Percentiles rank a stretch among this genome's conserved stretches.
Evolutionary conservation across 2,888 invertebrate genomes (phyloP).

Genomic region (Syritta pipiens): DNA sequence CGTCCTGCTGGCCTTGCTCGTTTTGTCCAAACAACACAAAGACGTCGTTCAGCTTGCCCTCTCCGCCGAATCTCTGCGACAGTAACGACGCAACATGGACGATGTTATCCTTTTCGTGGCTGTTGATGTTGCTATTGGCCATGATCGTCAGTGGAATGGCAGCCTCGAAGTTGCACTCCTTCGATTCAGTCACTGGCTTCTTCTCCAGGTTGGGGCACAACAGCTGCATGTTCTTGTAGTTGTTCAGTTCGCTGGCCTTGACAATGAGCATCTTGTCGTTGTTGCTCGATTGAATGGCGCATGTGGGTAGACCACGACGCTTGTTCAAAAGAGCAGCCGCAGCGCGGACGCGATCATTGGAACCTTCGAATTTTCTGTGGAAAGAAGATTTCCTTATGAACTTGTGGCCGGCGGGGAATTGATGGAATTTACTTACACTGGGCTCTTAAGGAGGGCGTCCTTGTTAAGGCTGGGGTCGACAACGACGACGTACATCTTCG

Average conservation of each 20-base stretch:
- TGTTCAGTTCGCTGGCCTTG: constrained; percentile 73
- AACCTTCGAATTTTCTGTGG: constrained; percentile 74
- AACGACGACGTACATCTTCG: constrained; percentile 76
- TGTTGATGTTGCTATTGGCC: constrained; percentile 72
- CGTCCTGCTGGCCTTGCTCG: constrained; percentile 73
- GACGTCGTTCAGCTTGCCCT: constrained; percentile 76
- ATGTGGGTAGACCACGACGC: constrained; percentile 74
- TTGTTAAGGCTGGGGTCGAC: constrained; percentile 74
- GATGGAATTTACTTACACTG: constrained; percentile 73
- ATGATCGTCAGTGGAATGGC: constrained; percentile 76
- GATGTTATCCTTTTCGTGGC: constrained; percentile 76
- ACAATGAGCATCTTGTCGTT: constrained; percentile 75
- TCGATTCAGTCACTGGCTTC: constrained; percentile 75
- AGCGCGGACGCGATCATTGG: constrained; percentile 74
- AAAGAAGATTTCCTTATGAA: not conserved
- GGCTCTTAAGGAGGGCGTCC: constrained; percentile 73
- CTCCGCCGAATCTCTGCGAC: constrained; percentile 76
- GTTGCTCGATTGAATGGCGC: constrained; percentile 72
- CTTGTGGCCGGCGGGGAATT: not conserved
- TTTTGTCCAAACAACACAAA: constrained; percentile 77
- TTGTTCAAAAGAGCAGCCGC: constrained; percentile 76
- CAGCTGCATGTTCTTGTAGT: constrained; percentile 75
- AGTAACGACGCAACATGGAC: constrained; percentile 76
- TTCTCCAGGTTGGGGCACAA: constrained; percentile 76
- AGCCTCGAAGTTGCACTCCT: constrained; percentile 76